Percentiles rank a stretch among this genome's conserved stretches.
Evolutionary conservation across 2,113 vertebrate genomes (phyloP).

Genomic region (Engraulis encrasicolus): DNA sequence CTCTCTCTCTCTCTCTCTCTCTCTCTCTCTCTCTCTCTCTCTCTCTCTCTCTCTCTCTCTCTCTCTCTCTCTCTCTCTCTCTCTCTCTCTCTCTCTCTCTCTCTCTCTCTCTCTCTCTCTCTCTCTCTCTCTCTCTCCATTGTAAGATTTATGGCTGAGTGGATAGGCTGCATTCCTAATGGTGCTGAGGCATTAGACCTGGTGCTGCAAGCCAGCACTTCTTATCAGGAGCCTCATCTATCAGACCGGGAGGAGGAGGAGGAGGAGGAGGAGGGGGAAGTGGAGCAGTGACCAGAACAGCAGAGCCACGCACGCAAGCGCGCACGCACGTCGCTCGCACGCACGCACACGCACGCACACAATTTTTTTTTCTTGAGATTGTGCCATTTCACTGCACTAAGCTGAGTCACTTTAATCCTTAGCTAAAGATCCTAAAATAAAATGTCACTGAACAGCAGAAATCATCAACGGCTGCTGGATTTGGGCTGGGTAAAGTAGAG

Average conservation of each 20-base stretch:
- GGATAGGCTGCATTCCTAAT: conserved; percentile 33
- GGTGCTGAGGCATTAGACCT: background rate
- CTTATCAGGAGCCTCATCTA: conserved; percentile 31
- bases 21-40: background rate
- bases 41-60: background rate
- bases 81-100: background rate
- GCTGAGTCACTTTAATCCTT: too few relatives aligned
- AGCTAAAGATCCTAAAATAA: too few relatives aligned
- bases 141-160: background rate
- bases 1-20: background rate
- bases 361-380: background rate
- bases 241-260: too few relatives aligned
- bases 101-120: background rate
- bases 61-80: background rate
- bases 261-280: background rate
- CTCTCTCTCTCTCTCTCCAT: background rate
- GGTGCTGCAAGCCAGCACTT: conserved; percentile 25
- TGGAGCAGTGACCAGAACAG: conserved; percentile 6
- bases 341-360: background rate
- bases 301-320: background rate
- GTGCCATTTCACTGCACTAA: background rate
- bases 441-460: too few relatives aligned
- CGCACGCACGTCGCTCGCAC: background rate
- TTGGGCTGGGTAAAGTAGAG: too few relatives aligned
- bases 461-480: too few relatives aligned